Evolutionary conservation across 53 echinoderm and acorn worm genomes (phyloP), one percentile per base, ranked within the genome.

Genomic region (Echinometra lucunter): DNA sequence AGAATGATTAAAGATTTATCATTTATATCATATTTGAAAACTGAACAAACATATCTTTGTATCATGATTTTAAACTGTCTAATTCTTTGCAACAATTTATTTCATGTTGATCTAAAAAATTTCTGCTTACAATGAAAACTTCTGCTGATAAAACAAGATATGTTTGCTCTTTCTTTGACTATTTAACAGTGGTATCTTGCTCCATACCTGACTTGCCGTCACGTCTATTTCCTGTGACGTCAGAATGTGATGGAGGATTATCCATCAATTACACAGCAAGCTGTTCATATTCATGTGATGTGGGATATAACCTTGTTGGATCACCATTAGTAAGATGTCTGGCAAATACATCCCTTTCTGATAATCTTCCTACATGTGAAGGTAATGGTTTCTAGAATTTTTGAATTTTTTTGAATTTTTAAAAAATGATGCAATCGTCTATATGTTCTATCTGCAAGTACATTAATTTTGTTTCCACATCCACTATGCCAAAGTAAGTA

Each of bases 251-350:
- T 49, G 35, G 10, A 21, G 38, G 89, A 37, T 15, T 21, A 38
- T 35, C 63, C 89, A 60, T 89, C 60, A 89, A 89, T 60, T 89
- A 89, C 89, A 89, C 89, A 58, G 58, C 58, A 21, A 89, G 47
- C 60, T 89, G 89, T 37, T 37, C 89, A 60, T 89, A 58, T 58
- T 89, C 58, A 89, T 89, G 89, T 60, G 57, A 89, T 57, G 37
- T 35, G 37, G 89, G 89, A 35, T 89, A 58, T 49, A 60, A 60
- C 37, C 57, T 60, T 1, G 40, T 89, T 89, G 89, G 89, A 89
- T 37, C 60, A 32, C 10, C 89, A 11, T 89, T 40, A 38, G 28
- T 89, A 2, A 19, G 60, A 35, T 89, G 89, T 89, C 37, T 89
- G 38, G 89, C 58, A 19, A 89, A 89, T 35, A 38, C 37, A 15